Conservation (phyloP, 1,140 invertebrate genomes). For the Gonatopus flavifemur region DNA sequence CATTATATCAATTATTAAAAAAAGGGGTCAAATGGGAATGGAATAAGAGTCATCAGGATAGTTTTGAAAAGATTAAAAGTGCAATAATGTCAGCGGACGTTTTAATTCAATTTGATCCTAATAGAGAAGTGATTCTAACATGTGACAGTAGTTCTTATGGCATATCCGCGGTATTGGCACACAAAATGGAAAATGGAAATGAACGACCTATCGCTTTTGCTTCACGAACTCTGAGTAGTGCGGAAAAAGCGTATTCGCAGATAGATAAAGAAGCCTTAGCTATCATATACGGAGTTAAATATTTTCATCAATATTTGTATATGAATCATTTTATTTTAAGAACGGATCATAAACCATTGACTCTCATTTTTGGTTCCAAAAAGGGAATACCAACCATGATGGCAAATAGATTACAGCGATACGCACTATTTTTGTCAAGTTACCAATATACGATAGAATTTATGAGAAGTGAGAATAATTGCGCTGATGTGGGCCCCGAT, state of each 20-base stretch:
- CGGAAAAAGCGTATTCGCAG: slow-evolving; percentile 47
- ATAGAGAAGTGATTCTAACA: slow-evolving; percentile 14
- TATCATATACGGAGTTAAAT: slow-evolving; percentile 58
- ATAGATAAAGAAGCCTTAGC: slow-evolving; percentile 61
- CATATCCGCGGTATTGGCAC: slow-evolving; percentile 44
- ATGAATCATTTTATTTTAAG: slow-evolving; percentile 55
- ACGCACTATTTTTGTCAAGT: slow-evolving; percentile 39
- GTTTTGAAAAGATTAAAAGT: slow-evolving; percentile 29
- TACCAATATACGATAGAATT: slow-evolving; percentile 46
- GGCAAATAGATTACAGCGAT: slow-evolving; percentile 40
- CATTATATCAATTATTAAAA: slow-evolving; percentile 22
- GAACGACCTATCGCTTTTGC: slow-evolving; percentile 50
- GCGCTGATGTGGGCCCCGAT: not conserved
- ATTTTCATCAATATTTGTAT: slow-evolving; percentile 60
- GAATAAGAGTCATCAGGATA: slow-evolving; percentile 22
- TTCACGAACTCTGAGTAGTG: slow-evolving; percentile 45
- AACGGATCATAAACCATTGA: slow-evolving; percentile 58
- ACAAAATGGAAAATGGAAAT: slow-evolving; percentile 35
- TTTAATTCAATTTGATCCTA: slow-evolving; percentile 23
- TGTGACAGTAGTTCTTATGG: slow-evolving; percentile 14
- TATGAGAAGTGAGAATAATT: slow-evolving; percentile 12
- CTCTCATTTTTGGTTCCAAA: slow-evolving; percentile 47
- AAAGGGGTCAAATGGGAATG: slow-evolving; percentile 16
- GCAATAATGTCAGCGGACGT: slow-evolving; percentile 22
- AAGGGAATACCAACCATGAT: slow-evolving; percentile 33